Base-by-base conservation (phyloP, 2,797 vertebrate species). In the Brotula barbata region DNA sequence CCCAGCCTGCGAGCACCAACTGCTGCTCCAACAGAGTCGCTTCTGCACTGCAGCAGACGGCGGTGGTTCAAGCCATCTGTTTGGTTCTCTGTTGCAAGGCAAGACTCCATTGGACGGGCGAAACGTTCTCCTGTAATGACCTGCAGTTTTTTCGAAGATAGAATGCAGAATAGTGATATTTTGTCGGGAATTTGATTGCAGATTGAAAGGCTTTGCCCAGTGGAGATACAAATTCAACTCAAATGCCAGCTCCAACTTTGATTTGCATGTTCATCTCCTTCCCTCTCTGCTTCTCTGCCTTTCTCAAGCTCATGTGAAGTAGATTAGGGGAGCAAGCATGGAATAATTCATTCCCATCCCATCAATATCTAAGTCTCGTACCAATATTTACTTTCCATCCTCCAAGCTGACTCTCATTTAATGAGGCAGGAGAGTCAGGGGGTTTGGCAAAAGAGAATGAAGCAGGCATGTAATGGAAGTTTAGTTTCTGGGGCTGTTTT, bases 41-140 rank as follows among this genome's bases (percentile, higher is more conserved):
- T 69, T 58, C 61, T 58, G 61, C 76, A 77, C 77, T 80, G 80
- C 84, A 75, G 81, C 84, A 82, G 82, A 83, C 65, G 53, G 77
- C 65, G 67, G 31, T 43, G 44, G 69, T 80, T 85, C 74, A 21
- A 57, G 58, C 90, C 89, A 90, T 90, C 89, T 90, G 90, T 88
- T 77, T 69, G 61, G 59, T 59, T 66, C 73, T 65, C 64, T 1
- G 50, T 47, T 13, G 45, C 46, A 62, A 41, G 45, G 56, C 58
- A 44, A 1, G 51, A 81, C 67, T 67, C 63, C 48, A 61, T 17
- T 68, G 58, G 34, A 69, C 49, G 20, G 48, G 13, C 31, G 31
- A 49, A 17, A 60, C 40, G 28, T 71, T 63, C 49, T 61, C 20
- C 25, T 63, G 68, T 68, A 61, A 70, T 80, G 78, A 82, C 56